These are phyloP conservation scores for Gymnogyps californianus DNA, from an alignment of 2,113 vertebrate species.

Conservation along the genomic window DNA sequence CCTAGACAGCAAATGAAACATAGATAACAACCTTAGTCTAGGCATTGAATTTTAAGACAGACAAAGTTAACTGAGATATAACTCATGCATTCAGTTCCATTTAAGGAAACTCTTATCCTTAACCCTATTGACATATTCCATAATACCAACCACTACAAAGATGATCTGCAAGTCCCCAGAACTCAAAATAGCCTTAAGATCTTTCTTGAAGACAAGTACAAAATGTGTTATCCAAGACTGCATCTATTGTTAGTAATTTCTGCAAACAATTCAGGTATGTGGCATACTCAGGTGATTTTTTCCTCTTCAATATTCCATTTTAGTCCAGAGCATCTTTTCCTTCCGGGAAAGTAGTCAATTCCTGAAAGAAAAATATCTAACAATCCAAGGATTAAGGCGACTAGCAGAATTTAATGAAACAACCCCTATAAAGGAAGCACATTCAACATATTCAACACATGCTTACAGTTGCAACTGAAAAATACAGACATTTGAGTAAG, in stretches of 20 bases:
- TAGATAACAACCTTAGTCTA: neutral
- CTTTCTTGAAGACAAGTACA: neutral
- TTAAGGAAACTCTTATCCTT: neutral
- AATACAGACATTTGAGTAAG: neutral
- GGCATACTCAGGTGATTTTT: neutral
- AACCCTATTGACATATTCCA: neutral
- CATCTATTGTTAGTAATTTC: neutral
- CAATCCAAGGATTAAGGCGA: neutral
- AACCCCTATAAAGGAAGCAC: neutral
- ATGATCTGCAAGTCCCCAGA: neutral
- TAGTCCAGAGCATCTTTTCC: neutral
- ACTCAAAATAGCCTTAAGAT: neutral
- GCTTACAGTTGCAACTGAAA: neutral
- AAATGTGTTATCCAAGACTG: neutral
- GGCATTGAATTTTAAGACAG: neutral
- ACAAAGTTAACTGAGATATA: neutral
- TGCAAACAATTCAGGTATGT: neutral
- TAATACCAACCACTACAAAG: neutral
- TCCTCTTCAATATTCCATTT: neutral
- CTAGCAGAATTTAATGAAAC: neutral
- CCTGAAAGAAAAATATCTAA: neutral
- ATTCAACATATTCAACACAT: neutral
- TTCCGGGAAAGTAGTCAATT: neutral
- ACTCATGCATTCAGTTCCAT: neutral
- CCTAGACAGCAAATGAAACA: neutral